phyloP scores from a whole-genome alignment of 1,140 invertebrate species.

The Ceratosolen solmsi region DNA sequence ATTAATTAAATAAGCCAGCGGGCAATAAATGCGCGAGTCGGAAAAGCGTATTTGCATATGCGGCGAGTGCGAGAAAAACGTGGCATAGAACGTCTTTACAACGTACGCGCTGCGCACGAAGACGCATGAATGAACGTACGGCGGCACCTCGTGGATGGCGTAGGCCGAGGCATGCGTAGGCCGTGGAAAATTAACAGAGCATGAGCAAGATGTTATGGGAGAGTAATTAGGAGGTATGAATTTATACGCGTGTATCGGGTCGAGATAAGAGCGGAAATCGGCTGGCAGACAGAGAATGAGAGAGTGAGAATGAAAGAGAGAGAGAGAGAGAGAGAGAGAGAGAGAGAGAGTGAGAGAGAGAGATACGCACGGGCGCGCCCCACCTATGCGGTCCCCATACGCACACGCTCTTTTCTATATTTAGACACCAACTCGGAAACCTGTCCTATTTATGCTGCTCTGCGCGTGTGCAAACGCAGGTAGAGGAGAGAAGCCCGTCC shows the following conservation, averaged over 20 bases:
- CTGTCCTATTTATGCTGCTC: conserved; percentile 68
- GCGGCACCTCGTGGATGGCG: neutral
- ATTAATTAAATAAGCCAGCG: neutral
- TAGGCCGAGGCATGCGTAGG: neutral
- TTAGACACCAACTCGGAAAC: conserved; percentile 66
- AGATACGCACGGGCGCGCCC: conserved; percentile 51
- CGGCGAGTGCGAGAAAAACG: neutral
- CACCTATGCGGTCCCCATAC: conserved; percentile 51
- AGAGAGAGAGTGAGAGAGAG: conserved; percentile 46
- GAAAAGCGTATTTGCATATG: neutral
- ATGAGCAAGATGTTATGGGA: conserved; percentile 17
- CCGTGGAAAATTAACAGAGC: conserved; percentile 26
- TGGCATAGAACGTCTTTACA: neutral
- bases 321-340: conserved; percentile 3
- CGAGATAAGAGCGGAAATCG: neutral
- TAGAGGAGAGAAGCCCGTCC: neutral
- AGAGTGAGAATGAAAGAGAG: neutral
- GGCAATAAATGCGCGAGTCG: neutral
- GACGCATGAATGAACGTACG: neutral
- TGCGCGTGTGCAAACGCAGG: conserved; percentile 30
- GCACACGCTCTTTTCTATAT: conserved; percentile 61
- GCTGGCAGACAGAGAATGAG: neutral
- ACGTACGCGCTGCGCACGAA: neutral
- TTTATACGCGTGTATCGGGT: neutral
- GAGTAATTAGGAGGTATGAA: conserved; percentile 21